These are phyloP conservation scores for Petrophora chlorosata DNA, from an alignment of 2,888 invertebrate genomes.

Conservation along the genomic window DNA sequence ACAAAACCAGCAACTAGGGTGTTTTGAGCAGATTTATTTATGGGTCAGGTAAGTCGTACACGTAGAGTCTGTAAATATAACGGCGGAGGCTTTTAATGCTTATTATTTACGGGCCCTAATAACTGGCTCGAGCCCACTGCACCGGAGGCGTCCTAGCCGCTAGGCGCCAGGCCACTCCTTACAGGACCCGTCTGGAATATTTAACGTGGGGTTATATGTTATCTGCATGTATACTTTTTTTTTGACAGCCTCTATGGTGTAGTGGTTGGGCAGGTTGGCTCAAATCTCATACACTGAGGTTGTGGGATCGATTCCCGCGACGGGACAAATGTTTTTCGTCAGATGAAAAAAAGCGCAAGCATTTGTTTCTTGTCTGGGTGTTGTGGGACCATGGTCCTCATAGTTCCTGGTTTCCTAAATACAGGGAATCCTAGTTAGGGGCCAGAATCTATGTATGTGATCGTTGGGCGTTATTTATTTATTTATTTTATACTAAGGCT, in stretches of 20 bases:
- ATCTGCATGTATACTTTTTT: conserved; percentile 9
- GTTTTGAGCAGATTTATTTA: conserved; percentile 40
- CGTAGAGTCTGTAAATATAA: conserved; percentile 73
- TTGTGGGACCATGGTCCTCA: too few species aligned
- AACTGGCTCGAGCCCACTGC: conserved; percentile 50
- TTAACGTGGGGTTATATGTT: conserved; percentile 56
- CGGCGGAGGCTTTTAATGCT: conserved; percentile 69
- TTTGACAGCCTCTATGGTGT: neutral
- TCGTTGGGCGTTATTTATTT: too few species aligned
- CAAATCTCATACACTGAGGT: too few species aligned
- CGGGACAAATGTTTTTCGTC: too few species aligned
- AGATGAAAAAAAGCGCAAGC: too few species aligned
- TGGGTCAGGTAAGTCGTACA: conserved; percentile 51
- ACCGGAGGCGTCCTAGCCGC: conserved; percentile 31
- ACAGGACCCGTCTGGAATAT: conserved; percentile 68
- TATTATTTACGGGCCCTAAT: conserved; percentile 79
- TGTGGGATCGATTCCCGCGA: too few species aligned
- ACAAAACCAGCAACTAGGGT: neutral
- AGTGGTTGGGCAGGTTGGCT: too few species aligned
- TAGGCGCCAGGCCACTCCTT: conserved; percentile 47
- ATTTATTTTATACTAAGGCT: too few species aligned
- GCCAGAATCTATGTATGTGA: too few species aligned
- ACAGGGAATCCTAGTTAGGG: too few species aligned
- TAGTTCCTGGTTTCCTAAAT: too few species aligned
- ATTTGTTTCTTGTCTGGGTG: too few species aligned